phyloP scores from a whole-genome alignment of 1,140 invertebrate genomes.

The Drosophila ambigua region DNA sequence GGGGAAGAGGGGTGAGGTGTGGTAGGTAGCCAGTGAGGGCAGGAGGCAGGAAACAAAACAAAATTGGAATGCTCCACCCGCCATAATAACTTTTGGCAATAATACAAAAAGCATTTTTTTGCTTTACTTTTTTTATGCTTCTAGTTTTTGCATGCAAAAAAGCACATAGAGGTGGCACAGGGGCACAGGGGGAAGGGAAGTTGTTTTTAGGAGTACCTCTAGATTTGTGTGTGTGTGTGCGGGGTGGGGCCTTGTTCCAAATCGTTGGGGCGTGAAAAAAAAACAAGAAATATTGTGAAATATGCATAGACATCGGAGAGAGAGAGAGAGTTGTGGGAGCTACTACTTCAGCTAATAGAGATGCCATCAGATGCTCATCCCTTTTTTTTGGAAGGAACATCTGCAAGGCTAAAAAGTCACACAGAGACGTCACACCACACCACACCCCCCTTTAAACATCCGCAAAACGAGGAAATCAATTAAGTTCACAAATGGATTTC shows the following conservation, averaged over 20 bases:
- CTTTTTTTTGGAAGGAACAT: slow-evolving; percentile 8
- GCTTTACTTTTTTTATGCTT: not conserved
- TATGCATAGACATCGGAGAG: slow-evolving; percentile 36
- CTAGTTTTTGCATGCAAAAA: slow-evolving; percentile 26
- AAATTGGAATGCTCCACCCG: slow-evolving; percentile 33
- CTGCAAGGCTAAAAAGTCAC: too few relatives aligned
- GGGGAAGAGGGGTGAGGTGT: too few relatives aligned
- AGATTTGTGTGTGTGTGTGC: not conserved
- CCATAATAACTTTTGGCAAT: slow-evolving; percentile 68
- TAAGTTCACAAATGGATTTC: slow-evolving; percentile 70
- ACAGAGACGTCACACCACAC: not conserved
- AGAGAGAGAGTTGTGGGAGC: not conserved
- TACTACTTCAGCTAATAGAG: slow-evolving; percentile 49
- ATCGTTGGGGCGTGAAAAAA: slow-evolving; percentile 52
- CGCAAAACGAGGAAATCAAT: slow-evolving; percentile 48
- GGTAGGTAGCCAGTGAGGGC: too few relatives aligned
- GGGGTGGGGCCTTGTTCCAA: slow-evolving; percentile 34
- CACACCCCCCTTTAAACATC: slow-evolving; percentile 3
- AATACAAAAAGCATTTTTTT: slow-evolving; percentile 59
- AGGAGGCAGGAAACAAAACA: slow-evolving; percentile 20
- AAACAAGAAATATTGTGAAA: slow-evolving; percentile 27
- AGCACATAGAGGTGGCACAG: not conserved
- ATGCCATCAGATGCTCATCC: slow-evolving; percentile 46
- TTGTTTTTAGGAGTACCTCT: not conserved
- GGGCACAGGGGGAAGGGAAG: not conserved